phyloP scores from a whole-genome alignment of 2,113 vertebrate species.

The Ptychochromis oligacanthus region DNA sequence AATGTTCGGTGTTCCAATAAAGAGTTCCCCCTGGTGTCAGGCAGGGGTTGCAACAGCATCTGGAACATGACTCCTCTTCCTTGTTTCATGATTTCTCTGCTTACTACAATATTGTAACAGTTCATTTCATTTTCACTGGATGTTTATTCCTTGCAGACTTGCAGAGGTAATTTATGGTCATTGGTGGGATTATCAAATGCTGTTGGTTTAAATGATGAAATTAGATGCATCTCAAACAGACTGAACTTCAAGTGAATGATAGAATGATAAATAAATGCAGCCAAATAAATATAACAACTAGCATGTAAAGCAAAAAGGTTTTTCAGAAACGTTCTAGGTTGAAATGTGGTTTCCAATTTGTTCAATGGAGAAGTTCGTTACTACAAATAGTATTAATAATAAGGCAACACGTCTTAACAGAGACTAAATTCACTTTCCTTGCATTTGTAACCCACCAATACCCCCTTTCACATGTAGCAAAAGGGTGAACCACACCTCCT shows the following conservation, averaged over 20 bases:
- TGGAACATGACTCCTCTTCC: no score
- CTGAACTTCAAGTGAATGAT: not conserved
- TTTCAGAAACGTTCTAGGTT: not conserved
- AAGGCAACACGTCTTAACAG: not conserved
- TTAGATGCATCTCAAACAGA: not conserved
- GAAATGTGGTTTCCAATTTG: not conserved
- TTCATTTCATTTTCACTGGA: no score
- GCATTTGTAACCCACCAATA: not conserved
- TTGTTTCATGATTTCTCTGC: no score
- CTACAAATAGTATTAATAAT: not conserved
- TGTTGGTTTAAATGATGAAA: not conserved
- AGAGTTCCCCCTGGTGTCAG: no score
- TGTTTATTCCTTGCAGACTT: not conserved
- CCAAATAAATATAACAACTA: not conserved
- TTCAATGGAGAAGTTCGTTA: conserved; percentile 3
- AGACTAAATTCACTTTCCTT: not conserved
- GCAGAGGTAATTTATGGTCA: not conserved
- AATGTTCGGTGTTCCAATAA: no score
- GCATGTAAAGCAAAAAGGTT: no score
- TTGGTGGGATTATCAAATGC: not conserved
- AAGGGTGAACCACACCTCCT: not conserved
- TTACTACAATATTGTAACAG: no score
- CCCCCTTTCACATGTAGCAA: not conserved
- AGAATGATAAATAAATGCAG: not conserved
- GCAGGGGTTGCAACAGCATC: no score